phyloP scores from a whole-genome alignment of 2,888 invertebrate species.

The Oligia latruncula region DNA sequence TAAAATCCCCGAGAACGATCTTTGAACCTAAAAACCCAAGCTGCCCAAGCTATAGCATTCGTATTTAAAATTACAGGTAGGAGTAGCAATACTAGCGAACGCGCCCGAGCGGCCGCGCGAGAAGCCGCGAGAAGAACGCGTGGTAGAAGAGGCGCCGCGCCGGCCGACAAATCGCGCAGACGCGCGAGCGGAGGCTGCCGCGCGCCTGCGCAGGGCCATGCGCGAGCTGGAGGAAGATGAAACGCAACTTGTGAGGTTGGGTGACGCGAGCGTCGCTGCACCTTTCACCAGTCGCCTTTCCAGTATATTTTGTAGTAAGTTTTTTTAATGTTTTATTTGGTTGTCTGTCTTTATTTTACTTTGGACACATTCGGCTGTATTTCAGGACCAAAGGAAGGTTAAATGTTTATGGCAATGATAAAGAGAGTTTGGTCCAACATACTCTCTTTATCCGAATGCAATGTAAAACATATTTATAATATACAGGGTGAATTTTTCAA shows the following conservation, averaged over 20 bases:
- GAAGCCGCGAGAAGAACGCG: constrained; percentile 89
- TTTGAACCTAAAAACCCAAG: not conserved
- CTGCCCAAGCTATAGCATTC: not conserved
- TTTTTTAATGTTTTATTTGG: not conserved
- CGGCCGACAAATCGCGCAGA: constrained; percentile 76
- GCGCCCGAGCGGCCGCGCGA: constrained; percentile 91
- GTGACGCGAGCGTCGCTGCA: constrained; percentile 99
- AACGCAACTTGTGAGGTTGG: constrained; percentile 97
- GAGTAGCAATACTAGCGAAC: constrained; percentile 96
- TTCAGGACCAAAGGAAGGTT: not conserved
- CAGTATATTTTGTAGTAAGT: constrained; percentile 97
- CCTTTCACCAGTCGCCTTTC: constrained; percentile 99
- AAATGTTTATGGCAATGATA: not conserved
- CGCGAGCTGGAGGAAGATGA: constrained; percentile 97
- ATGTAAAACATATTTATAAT: not conserved
- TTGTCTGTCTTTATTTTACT: not conserved
- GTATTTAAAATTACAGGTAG: constrained; percentile 84
- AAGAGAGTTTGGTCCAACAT: not conserved
- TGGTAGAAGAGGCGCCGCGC: constrained; percentile 91
- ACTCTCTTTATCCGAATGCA: not conserved
- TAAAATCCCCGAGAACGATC: not conserved
- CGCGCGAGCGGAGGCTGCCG: constrained; percentile 80
- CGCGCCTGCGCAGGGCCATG: constrained; percentile 92
- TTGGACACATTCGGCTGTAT: not conserved
- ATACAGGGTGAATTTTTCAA: too few relatives aligned